Conservation (phyloP, 2,113 vertebrate genomes). For the Oxyura jamaicensis region DNA sequence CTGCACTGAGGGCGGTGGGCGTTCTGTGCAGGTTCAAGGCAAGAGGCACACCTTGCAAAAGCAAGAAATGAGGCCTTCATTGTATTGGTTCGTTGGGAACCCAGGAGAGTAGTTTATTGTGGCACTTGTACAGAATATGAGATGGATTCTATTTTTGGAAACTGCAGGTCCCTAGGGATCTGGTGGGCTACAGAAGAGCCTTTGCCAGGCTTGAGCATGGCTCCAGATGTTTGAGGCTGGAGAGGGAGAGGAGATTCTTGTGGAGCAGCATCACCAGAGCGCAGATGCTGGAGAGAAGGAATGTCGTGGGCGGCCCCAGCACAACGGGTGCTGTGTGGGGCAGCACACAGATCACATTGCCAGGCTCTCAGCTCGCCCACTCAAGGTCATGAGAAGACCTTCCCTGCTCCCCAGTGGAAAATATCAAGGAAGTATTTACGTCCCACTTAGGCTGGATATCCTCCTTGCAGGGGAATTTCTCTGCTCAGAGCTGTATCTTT, state of each 20-base stretch:
- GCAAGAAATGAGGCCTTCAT: not conserved
- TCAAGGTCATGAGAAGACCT: not conserved
- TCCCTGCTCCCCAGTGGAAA: not conserved
- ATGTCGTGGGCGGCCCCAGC: not conserved
- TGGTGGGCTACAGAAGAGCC: not conserved
- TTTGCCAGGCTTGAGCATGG: not conserved
- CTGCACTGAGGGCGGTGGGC: not conserved
- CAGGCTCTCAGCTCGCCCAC: not conserved
- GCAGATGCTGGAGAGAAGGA: not conserved
- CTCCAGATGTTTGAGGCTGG: conserved; percentile 43
- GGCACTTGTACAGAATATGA: not conserved
- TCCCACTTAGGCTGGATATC: not conserved
- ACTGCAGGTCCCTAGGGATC: not conserved
- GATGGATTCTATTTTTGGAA: not conserved
- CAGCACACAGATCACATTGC: not conserved
- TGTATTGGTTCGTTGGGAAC: not conserved
- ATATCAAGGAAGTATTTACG: not conserved
- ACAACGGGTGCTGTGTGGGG: not conserved
- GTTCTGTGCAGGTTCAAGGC: not conserved
- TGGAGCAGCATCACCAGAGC: not conserved
- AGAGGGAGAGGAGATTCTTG: not conserved
- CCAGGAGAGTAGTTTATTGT: not conserved
- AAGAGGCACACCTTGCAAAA: not conserved
- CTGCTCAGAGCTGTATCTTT: not conserved
- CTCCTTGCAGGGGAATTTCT: not conserved